Conservation (phyloP, 2,888 invertebrate genomes). For the Drosophila ezoana region DNA sequence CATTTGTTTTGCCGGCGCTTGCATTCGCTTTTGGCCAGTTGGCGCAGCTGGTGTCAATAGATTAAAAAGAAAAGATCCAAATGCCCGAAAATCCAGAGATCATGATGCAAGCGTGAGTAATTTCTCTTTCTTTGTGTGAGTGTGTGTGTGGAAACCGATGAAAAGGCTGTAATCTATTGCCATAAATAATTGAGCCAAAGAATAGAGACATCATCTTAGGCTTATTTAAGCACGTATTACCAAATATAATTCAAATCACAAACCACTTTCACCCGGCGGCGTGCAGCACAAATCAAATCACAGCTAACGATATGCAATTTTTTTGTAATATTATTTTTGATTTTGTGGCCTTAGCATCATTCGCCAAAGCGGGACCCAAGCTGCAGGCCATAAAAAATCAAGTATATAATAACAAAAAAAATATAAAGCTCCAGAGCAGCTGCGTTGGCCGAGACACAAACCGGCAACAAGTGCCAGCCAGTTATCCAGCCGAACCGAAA, state of each 20-base stretch:
- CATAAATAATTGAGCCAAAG: conserved; percentile 53
- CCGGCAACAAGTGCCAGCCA: conserved; percentile 35
- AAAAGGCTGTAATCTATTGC: conserved; percentile 25
- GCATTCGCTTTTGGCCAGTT: conserved; percentile 34
- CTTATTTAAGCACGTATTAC: conserved; percentile 40
- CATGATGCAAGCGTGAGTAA: conserved; percentile 56
- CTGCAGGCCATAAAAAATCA: conserved; percentile 21
- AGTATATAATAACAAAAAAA: conserved; percentile 3
- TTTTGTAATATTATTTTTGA: conserved; percentile 20
- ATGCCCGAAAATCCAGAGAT: conserved; percentile 24
- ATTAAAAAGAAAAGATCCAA: conserved; percentile 4
- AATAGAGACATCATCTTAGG: conserved; percentile 53
- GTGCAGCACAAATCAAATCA: conserved; percentile 45
- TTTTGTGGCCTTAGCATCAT: conserved; percentile 59
- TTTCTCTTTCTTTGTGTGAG: conserved; percentile 33
- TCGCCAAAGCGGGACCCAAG: conserved; percentile 21
- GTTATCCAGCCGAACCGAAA: conserved; percentile 18
- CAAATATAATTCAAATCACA: conserved; percentile 30
- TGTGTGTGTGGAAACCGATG: background rate
- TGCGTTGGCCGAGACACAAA: conserved; percentile 24
- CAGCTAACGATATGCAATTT: conserved; percentile 45
- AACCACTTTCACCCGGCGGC: conserved; percentile 57
- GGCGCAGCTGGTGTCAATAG: conserved; percentile 52
- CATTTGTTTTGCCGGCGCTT: conserved; percentile 46
- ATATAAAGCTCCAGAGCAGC: conserved; percentile 16